Percentiles rank a stretch among this genome's conserved stretches.
Conservation (phyloP, 2,113 vertebrate genomes). For the Mustela lutreola region DNA sequence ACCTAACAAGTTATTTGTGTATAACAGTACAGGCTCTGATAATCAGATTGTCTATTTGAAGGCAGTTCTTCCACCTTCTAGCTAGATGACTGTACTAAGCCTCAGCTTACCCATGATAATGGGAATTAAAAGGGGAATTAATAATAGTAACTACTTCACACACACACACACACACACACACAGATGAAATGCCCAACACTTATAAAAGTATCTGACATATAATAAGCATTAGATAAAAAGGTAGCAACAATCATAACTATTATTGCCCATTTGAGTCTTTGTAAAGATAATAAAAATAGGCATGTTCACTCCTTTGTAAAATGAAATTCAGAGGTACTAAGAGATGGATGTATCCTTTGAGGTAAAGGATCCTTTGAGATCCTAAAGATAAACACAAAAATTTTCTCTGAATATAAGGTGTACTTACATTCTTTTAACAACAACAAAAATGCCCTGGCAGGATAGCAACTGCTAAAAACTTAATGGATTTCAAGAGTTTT, state of each 20-base stretch:
- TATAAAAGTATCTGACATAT: not conserved
- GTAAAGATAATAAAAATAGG: not conserved
- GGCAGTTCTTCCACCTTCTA: not conserved
- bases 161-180: not conserved
- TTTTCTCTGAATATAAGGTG: not conserved
- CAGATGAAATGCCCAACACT: not conserved
- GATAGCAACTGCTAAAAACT: not conserved
- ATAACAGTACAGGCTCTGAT: not conserved
- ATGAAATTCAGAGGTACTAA: not conserved
- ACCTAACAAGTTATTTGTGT: not conserved
- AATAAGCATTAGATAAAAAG: slow-evolving; percentile 31
- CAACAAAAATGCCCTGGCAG: not conserved
- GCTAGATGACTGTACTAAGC: not conserved
- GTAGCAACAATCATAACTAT: not conserved
- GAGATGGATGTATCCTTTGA: not conserved
- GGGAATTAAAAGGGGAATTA: slow-evolving; percentile 12
- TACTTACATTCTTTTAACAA: not conserved
- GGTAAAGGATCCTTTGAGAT: not conserved
- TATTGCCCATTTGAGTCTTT: not conserved
- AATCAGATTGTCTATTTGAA: not conserved
- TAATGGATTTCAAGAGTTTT: not conserved
- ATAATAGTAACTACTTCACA: not conserved
- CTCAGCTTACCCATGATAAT: not conserved
- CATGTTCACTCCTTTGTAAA: not conserved
- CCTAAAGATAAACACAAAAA: not conserved